Percentiles rank a stretch among this genome's conserved stretches.
Evolutionary conservation across 2,888 invertebrate genomes (phyloP).

Genomic region (Lathronympha strigana): DNA sequence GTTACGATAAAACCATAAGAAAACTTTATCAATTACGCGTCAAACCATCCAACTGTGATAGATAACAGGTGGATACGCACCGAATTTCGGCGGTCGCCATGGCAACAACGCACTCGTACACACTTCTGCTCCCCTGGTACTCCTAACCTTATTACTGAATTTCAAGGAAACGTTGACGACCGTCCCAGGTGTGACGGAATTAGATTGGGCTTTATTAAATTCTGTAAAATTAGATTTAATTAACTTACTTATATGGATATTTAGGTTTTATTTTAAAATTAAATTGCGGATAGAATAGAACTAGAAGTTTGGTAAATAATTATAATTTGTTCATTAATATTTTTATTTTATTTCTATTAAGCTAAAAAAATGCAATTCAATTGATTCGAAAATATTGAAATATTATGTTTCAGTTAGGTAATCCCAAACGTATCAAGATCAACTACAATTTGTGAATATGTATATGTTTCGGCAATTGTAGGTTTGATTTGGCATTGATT

Average conservation of each 20-base stretch:
- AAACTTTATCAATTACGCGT: constrained; percentile 12
- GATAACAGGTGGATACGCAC: constrained; percentile 57
- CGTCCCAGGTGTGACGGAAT: constrained; percentile 42
- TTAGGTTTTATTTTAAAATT: not conserved
- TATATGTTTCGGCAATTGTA: too few relatives aligned
- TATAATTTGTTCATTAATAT: too few relatives aligned
- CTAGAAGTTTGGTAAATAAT: not conserved
- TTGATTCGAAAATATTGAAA: too few relatives aligned
- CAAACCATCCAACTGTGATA: constrained; percentile 12
- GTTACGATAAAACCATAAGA: not conserved
- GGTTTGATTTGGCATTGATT: too few relatives aligned
- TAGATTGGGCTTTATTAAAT: constrained; percentile 11
- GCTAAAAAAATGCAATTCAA: too few relatives aligned
- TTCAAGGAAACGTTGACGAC: constrained; percentile 69
- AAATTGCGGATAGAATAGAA: not conserved
- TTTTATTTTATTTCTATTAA: too few relatives aligned
- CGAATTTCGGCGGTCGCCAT: constrained; percentile 39
- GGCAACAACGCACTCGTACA: constrained; percentile 43
- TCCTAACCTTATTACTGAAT: constrained; percentile 82
- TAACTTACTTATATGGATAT: not conserved
- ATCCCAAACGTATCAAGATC: too few relatives aligned
- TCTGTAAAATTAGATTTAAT: not conserved
- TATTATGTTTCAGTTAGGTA: too few relatives aligned
- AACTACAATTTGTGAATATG: too few relatives aligned
- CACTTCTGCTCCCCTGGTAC: constrained; percentile 66